Percentiles rank a stretch among this genome's conserved stretches.
Evolutionary conservation across 2,113 vertebrate species (phyloP).

Genomic region (Orycteropus afer): DNA sequence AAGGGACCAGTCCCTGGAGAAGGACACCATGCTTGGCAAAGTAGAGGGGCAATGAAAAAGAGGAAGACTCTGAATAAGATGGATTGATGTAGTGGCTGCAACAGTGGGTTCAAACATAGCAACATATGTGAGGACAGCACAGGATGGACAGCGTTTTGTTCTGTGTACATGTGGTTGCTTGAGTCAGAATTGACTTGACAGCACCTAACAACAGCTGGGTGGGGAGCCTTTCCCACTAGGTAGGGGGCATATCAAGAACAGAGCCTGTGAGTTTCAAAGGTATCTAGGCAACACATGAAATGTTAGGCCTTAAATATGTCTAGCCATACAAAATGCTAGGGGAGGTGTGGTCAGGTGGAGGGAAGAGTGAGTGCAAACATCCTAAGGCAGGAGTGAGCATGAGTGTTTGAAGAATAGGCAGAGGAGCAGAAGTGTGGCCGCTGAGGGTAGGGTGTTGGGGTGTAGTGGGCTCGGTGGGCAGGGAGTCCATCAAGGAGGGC

Average conservation of each 20-base stretch:
- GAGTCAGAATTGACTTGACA: too few species aligned
- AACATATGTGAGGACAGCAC: too few species aligned
- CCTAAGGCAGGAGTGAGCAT: not conserved
- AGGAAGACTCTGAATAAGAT: too few species aligned
- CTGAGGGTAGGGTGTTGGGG: not conserved
- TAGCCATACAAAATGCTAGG: not conserved
- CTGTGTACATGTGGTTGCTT: too few species aligned
- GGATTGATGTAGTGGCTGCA: too few species aligned
- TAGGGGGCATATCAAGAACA: not conserved
- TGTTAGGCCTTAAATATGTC: not conserved
- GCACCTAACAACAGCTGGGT: too few species aligned
- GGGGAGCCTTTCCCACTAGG: not conserved
- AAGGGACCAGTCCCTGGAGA: too few species aligned
- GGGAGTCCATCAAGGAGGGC: not conserved
- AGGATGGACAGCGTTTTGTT: too few species aligned
- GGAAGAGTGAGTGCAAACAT: not conserved
- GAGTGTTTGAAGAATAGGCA: not conserved
- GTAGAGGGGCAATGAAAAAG: too few species aligned
- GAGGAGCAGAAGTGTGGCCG: not conserved
- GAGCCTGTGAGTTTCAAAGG: not conserved
- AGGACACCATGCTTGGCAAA: too few species aligned
- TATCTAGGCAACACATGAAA: not conserved
- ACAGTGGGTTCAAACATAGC: too few species aligned
- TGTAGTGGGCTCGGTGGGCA: not conserved
- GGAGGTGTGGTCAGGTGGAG: not conserved